These are phyloP conservation scores for Hemistola chrysoprasaria DNA, from an alignment of 2,888 invertebrate genomes.

Conservation along the genomic window DNA sequence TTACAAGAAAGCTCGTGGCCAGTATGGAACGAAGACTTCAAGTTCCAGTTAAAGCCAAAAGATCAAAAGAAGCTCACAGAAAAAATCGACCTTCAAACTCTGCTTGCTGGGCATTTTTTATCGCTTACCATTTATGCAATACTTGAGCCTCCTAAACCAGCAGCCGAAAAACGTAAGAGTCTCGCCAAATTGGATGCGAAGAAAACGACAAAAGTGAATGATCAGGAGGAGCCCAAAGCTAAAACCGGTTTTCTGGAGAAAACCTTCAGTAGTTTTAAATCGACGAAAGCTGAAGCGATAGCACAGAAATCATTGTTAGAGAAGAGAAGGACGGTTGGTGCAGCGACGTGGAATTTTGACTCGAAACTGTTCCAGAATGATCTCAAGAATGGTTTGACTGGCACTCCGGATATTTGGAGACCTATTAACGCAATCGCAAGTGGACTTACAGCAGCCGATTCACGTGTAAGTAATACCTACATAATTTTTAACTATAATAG, in stretches of 20 bases:
- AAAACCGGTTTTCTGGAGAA: constrained; percentile 77
- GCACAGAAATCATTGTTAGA: constrained; percentile 79
- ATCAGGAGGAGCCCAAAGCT: constrained; percentile 72
- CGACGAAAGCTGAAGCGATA: constrained; percentile 66
- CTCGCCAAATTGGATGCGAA: constrained; percentile 58
- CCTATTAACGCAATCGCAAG: constrained; percentile 85
- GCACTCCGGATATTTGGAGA: constrained; percentile 88
- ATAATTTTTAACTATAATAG: no score
- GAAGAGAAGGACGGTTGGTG: constrained; percentile 85
- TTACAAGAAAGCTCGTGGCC: constrained; percentile 90
- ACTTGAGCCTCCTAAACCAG: constrained; percentile 80
- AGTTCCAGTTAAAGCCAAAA: constrained; percentile 84
- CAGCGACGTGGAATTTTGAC: constrained; percentile 86
- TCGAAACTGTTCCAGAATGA: constrained; percentile 84
- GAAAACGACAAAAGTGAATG: constrained; percentile 57
- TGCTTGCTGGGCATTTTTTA: constrained; percentile 85
- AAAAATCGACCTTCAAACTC: constrained; percentile 77
- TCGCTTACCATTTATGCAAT: constrained; percentile 87
- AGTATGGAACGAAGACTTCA: constrained; percentile 90
- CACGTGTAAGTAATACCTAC: constrained; percentile 69
- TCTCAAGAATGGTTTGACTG: constrained; percentile 81
- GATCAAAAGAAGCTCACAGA: constrained; percentile 71
- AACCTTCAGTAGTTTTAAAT: constrained; percentile 74
- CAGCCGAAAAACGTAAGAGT: constrained; percentile 60
- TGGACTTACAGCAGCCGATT: constrained; percentile 80